A percentile compares a stretch with the other conserved stretches of the same genome.
These are phyloP conservation scores for Coregonus clupeaformis DNA, from an alignment of 2,113 vertebrate genomes.

Conservation along the genomic window DNA sequence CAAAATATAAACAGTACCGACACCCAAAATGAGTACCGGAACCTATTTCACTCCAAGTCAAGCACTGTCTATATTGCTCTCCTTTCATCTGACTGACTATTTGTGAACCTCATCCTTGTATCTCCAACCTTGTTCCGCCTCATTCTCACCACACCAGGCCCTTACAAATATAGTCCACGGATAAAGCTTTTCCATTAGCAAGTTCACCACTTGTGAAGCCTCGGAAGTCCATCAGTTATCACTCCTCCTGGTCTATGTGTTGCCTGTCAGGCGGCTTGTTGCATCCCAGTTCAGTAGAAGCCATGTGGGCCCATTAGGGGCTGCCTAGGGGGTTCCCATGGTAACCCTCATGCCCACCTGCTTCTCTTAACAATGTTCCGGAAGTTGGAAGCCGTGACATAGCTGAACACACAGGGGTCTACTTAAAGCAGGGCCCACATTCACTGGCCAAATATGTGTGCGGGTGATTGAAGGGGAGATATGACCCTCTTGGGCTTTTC, in stretches of 20 bases:
- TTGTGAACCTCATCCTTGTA: slow-evolving; percentile 11
- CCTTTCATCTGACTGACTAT: background rate
- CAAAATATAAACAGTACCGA: no score
- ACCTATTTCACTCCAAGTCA: no score
- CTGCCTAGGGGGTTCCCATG: slow-evolving; percentile 47
- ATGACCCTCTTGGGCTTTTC: slow-evolving; percentile 59
- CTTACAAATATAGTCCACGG: slow-evolving; percentile 72
- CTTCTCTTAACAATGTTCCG: slow-evolving; percentile 66
- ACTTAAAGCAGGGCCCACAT: slow-evolving; percentile 67
- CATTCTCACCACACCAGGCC: slow-evolving; percentile 69
- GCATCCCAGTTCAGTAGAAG: slow-evolving; percentile 60
- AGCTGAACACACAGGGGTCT: slow-evolving; percentile 67
- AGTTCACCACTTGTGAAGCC: slow-evolving; percentile 67
- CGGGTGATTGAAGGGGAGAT: slow-evolving; percentile 67
- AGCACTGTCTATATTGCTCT: background rate
- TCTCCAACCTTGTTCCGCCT: slow-evolving; percentile 64
- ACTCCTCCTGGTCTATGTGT: slow-evolving; percentile 58
- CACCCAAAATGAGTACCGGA: no score
- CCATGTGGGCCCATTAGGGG: slow-evolving; percentile 59
- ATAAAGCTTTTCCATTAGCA: slow-evolving; percentile 77
- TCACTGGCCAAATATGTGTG: slow-evolving; percentile 64
- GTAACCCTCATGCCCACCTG: slow-evolving; percentile 67
- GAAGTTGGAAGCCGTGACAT: slow-evolving; percentile 65
- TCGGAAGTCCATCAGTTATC: slow-evolving; percentile 72
- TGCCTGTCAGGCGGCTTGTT: slow-evolving; percentile 62